These are phyloP conservation scores for Anguilla marmorata DNA, from an alignment of 2,797 vertebrate species.

Conservation along the genomic window DNA sequence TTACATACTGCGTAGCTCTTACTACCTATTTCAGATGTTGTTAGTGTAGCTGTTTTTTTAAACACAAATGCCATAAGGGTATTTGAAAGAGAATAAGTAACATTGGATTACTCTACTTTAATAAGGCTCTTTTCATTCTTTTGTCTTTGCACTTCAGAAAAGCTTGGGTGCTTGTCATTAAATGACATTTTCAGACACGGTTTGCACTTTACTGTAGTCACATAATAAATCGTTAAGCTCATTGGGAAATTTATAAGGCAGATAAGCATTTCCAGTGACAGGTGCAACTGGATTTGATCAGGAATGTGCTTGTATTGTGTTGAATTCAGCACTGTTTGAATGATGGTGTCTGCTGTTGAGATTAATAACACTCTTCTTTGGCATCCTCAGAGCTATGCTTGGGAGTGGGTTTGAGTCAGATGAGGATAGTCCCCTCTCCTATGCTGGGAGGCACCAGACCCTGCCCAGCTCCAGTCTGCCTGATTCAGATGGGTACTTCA, in stretches of 20 bases:
- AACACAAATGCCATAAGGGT: no score
- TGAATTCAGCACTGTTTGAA: background rate
- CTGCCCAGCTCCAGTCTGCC: slow-evolving; percentile 53
- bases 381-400: slow-evolving; percentile 74
- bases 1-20: no score
- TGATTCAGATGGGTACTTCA: slow-evolving; percentile 58
- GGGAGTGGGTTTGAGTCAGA: slow-evolving; percentile 76
- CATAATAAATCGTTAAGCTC: background rate
- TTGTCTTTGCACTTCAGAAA: no score
- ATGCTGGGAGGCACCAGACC: slow-evolving; percentile 56
- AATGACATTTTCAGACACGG: slow-evolving; percentile 23
- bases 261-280: background rate
- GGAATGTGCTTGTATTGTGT: background rate
- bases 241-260: background rate
- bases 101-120: no score
- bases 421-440: slow-evolving; percentile 62
- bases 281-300: background rate
- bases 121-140: no score
- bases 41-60: no score
- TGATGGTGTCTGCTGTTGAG: background rate
- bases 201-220: background rate
- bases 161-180: slow-evolving; percentile 9
- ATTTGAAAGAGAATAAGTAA: no score
- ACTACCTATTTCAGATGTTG: no score
- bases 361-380: slow-evolving; percentile 5